Evolutionary conservation across 2,113 vertebrate genomes (phyloP), one percentile per base, ranked within the genome.

Genomic region (Poicephalus meyeri): DNA sequence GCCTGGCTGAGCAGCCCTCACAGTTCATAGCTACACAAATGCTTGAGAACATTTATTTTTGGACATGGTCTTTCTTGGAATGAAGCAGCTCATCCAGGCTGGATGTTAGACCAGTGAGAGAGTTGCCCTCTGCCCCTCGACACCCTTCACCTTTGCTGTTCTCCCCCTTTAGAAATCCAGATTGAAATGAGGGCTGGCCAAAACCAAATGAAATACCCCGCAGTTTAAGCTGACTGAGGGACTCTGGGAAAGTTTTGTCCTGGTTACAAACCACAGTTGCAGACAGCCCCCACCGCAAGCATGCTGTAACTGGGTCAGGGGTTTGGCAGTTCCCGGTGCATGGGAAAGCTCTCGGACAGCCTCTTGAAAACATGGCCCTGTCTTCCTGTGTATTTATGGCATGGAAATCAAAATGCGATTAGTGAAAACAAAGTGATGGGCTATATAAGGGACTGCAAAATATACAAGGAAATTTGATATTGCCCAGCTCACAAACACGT

Each of bases 241-340:
- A 68, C 39, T 89, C 60, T 24, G 44, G 70, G 70, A 6, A 6
- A 91, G 70, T 72, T 81, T 92, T 79, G 53, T 88, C 49, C 91
- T 46, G 28, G 49, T 89, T 73, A 77, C 44, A 85, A 91, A 68
- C 76, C 74, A 71, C 82, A 80, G 55, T 55, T 53, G 46, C 31
- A 88, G n/a, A 68, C 21, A 71, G 69, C 13, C 47, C 18, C 7
- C 4, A 2, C 55, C 10, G 0, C 92, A 90, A 84, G 20, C 77
- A 69, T 86, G 71, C 47, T 79, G 91, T 53, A 73, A 91, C 78
- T 89, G 70, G 71, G 82, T 88, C 91, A 93, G 85, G 74, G 85
- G 79, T 63, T 87, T 88, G 28, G 41, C 10, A 7, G 86, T 49
- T 95, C 81, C 79, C 91, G 50, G 33, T 52, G 50, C 88, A 70